phyloP scores from a whole-genome alignment of 2,113 vertebrate species.

The Prochilodus magdalenae region DNA sequence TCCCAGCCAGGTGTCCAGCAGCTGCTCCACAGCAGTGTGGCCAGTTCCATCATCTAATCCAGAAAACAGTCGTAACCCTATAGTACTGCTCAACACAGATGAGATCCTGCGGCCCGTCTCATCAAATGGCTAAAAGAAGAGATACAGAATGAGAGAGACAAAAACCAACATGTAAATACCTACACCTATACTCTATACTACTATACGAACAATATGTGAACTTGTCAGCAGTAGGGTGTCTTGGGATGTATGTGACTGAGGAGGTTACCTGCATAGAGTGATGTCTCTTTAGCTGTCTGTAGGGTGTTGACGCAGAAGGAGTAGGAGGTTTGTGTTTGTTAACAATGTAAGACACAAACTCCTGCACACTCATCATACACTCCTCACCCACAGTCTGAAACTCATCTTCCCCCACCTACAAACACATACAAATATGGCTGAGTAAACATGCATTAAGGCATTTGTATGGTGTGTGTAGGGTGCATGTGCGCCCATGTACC shows the following conservation, averaged over 20 bases:
- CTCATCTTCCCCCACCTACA: constrained; percentile 81
- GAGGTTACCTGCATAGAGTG: constrained; percentile 91
- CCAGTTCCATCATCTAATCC: constrained; percentile 90
- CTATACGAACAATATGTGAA: no score
- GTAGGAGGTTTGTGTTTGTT: constrained; percentile 82
- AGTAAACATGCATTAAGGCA: background rate
- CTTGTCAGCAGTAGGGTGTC: background rate
- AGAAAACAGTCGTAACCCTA: constrained; percentile 88
- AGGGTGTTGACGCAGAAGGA: constrained; percentile 88
- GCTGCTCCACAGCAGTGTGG: constrained; percentile 80
- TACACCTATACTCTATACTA: no score
- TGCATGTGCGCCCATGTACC: constrained; percentile 47
- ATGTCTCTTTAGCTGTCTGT: constrained; percentile 90
- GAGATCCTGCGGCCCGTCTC: constrained; percentile 87
- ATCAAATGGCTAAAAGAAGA: constrained; percentile 84
- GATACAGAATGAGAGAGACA: background rate
- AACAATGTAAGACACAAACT: constrained; percentile 85
- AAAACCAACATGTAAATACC: background rate
- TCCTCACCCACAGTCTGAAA: constrained; percentile 78
- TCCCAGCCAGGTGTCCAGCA: constrained; percentile 91
- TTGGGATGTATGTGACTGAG: background rate
- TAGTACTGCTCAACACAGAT: constrained; percentile 79
- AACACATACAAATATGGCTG: background rate
- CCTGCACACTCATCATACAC: constrained; percentile 84
- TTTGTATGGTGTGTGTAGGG: background rate